Evolutionary conservation across 2,797 vertebrate genomes (phyloP), one percentile per base, ranked within the genome.

Genomic region (Xyrichtys novacula): DNA sequence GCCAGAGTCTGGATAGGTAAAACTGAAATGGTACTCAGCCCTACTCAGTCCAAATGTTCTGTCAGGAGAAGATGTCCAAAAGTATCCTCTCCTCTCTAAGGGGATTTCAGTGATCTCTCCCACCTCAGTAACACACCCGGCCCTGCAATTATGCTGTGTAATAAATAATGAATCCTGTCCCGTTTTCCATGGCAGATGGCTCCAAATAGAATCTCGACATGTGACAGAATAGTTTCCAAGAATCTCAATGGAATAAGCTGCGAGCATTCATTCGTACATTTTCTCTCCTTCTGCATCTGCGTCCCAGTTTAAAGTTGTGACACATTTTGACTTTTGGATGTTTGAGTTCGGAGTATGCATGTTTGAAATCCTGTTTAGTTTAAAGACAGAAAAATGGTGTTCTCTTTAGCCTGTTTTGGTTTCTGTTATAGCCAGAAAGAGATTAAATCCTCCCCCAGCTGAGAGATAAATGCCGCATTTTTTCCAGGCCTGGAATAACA

Each of bases 221-320:
- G 87, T 87, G 81, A 90, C 84, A 75, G 81, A 90, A 86, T 88
- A 85, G 84, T 89, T 90, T 91, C 89, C 89, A 91, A 89, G 76
- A 86, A 80, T 84, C 75, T 88, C 81, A 80, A 73, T 75, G 81
- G 82, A 89, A 85, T 85, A 84, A 77, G 83, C 85, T 84, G 75
- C 69, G 20, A 89, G 74, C 57, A 26, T 84, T 82, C 34, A 66
- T 28, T 17, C 3, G 47, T 49, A 22, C 44, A 46, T 65, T 85
- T 78, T 70, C 25, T 71, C 54, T 73, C 47, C 44, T 50, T 38
- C 53, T 55, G 64, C 63, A 53, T 82, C 52, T 59, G 50, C 2
- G 59, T 71, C 81, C 78, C 52, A 74, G 64, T 86, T 85, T 74
- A 47, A 71, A 77, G 31, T 70, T 64, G 38, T 68, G 68, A 61